A percentile compares a stretch with the other conserved stretches of the same genome.
These are phyloP conservation scores for Orussus abietinus DNA, from an alignment of 1,140 invertebrate species.

Conservation along the genomic window DNA sequence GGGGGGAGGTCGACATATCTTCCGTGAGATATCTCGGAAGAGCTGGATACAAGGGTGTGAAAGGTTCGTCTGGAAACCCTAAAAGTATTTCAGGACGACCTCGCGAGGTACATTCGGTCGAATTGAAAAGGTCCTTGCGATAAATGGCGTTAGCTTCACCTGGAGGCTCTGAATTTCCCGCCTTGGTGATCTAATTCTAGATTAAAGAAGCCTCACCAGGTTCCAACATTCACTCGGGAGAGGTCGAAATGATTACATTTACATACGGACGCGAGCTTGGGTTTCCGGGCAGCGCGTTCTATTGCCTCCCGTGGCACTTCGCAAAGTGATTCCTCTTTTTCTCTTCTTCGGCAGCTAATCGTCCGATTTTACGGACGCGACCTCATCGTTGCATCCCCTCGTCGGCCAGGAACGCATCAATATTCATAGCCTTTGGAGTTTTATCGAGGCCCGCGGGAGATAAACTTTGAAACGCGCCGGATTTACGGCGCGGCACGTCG, in stretches of 20 bases:
- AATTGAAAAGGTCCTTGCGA: too few relatives aligned
- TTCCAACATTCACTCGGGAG: constrained; percentile 19
- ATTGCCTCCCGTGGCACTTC: too few relatives aligned
- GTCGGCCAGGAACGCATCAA: constrained; percentile 14
- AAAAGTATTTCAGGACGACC: too few relatives aligned
- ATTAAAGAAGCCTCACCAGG: constrained; percentile 46
- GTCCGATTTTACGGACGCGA: too few relatives aligned
- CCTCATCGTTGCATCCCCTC: too few relatives aligned
- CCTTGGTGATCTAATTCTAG: constrained; percentile 34
- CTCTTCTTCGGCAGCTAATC: constrained; percentile 6
- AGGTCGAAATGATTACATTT: constrained; percentile 6
- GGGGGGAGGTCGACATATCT: too few relatives aligned
- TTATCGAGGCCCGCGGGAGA: constrained; percentile 10
- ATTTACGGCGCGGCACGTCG: constrained; percentile 12
- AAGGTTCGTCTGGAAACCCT: too few relatives aligned
- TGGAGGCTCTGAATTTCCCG: constrained; percentile 26
- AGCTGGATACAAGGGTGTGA: too few relatives aligned
- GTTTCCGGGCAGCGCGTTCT: too few relatives aligned
- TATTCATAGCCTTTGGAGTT: constrained; percentile 11
- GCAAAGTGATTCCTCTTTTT: constrained; percentile 15
- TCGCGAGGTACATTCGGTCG: too few relatives aligned
- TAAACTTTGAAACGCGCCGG: constrained; percentile 9
- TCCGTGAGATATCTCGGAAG: too few relatives aligned
- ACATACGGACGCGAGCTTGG: constrained; percentile 11
- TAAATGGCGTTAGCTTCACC: too few relatives aligned